These are phyloP conservation scores for Corvus cornix DNA, from an alignment of 2,113 vertebrate genomes.

Conservation along the genomic window DNA sequence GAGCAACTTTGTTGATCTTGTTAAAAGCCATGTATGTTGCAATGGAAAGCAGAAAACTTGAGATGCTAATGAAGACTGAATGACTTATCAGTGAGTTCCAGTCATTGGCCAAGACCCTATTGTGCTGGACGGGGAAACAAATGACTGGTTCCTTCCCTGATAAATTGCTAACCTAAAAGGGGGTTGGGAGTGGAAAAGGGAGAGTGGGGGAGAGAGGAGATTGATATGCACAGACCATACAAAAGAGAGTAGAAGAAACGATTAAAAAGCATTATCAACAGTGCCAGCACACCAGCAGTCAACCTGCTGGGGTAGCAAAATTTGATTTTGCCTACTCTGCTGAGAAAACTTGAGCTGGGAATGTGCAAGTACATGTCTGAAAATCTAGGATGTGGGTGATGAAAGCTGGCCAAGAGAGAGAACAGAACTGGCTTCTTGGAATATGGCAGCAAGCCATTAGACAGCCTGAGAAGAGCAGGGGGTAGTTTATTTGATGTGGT, in stretches of 20 bases:
- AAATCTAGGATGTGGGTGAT: slow-evolving; percentile 30
- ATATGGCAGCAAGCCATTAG: background rate
- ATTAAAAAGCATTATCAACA: background rate
- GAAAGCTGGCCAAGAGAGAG: background rate
- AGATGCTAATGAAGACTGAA: background rate
- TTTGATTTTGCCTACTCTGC: slow-evolving; percentile 41
- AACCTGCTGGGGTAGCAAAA: slow-evolving; percentile 11
- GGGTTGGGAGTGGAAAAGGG: fast-evolving
- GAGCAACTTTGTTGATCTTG: background rate
- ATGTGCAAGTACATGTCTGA: slow-evolving; percentile 29
- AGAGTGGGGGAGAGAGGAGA: background rate
- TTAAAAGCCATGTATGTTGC: background rate
- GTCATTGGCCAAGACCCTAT: background rate
- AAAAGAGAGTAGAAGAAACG: background rate
- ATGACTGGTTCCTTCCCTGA: background rate
- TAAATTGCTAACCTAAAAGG: background rate
- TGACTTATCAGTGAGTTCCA: background rate
- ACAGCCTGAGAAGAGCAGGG: background rate
- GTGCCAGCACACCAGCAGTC: background rate
- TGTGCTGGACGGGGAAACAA: background rate
- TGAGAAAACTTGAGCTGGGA: slow-evolving; percentile 17
- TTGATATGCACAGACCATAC: background rate
- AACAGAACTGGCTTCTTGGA: background rate
- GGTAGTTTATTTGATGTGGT: background rate
- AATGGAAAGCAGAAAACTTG: background rate